Base-by-base conservation (phyloP, 2,888 invertebrate species). In the Sphaerophoria taeniata region DNA sequence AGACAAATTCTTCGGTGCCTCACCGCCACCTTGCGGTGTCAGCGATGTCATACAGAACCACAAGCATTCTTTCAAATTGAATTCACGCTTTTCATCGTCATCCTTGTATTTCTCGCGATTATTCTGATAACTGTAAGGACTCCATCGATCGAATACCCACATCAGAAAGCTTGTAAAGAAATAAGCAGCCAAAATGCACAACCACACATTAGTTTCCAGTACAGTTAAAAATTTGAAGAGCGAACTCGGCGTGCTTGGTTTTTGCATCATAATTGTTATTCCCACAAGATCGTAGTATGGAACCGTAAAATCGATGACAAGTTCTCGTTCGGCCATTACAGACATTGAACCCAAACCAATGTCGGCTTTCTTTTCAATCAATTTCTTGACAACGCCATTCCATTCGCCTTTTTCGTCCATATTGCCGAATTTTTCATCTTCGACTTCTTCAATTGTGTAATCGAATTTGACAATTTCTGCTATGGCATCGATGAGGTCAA, bases 1-100 rank as follows among this genome's bases (percentile, higher is more conserved):
- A 0, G 98, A 98, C 0, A 99, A 93, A 92, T 99, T 99, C 91
- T 98, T 98, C 0, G 98, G 98, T 0, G 98, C 98, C 92, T 98
- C 98, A 0, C 98, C 98, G 0, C 98, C 98, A 0, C 98, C 98
- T 92, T 96, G 95, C 0, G 99, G 99, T 0, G 99, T 99, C 16
- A 99, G 92, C 45, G 98, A 99, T 51, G 99, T 99, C 98, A 99
- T 98, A 90, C 99, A 99, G 91, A 99, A 99, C 99, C 99, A 99
- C 0, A 99, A 94, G 90, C 98, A 98, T 92, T 99, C 99, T 91
- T 98, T 98, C 45, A 99, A 92, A 56, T 96, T 97, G 90, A 99
- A 99, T 90, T 98, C 97, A 4, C 99, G 93, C 90, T 98, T 98
- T 89, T 98, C 98, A 88, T 97, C 97, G 88, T 98, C 98, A 76